phyloP scores from a whole-genome alignment of 2,113 vertebrate species.

The Cololabis saira region DNA sequence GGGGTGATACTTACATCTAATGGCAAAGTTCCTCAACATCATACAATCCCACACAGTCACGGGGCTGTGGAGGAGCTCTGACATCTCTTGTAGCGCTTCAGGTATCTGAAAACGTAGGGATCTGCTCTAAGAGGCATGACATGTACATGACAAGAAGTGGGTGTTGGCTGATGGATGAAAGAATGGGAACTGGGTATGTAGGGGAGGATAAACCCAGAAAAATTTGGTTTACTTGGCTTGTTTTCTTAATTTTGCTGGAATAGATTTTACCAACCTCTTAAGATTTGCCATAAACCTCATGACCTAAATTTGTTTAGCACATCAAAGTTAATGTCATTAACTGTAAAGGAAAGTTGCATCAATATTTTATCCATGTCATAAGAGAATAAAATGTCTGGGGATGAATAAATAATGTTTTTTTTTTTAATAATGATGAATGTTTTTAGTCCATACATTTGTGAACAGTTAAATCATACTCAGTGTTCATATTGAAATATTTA shows the following conservation, averaged over 20 bases:
- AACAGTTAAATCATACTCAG: not conserved
- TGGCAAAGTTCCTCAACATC: constrained; percentile 49
- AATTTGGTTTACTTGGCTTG: constrained; percentile 48
- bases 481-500: not conserved
- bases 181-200: constrained; percentile 55
- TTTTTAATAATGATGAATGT: constrained; percentile 9
- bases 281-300: constrained; percentile 56
- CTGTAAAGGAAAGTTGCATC: constrained; percentile 35
- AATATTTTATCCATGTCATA: constrained; percentile 38
- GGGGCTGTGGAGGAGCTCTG: constrained; percentile 44
- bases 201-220: constrained; percentile 45
- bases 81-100: constrained; percentile 53
- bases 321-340: constrained; percentile 58
- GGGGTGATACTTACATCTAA: constrained; percentile 31
- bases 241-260: constrained; percentile 42
- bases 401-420: constrained; percentile 17
- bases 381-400: constrained; percentile 23
- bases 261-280: constrained; percentile 59
- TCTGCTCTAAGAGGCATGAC: constrained; percentile 44
- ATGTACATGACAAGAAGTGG: constrained; percentile 63
- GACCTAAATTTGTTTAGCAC: constrained; percentile 56
- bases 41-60: constrained; percentile 10
- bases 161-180: constrained; percentile 69
- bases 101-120: constrained; percentile 53
- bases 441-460: constrained; percentile 16